Evolutionary conservation across 92 coral and sea anemone species (phyloP).

Genomic region (Zoanthus solanderi): DNA sequence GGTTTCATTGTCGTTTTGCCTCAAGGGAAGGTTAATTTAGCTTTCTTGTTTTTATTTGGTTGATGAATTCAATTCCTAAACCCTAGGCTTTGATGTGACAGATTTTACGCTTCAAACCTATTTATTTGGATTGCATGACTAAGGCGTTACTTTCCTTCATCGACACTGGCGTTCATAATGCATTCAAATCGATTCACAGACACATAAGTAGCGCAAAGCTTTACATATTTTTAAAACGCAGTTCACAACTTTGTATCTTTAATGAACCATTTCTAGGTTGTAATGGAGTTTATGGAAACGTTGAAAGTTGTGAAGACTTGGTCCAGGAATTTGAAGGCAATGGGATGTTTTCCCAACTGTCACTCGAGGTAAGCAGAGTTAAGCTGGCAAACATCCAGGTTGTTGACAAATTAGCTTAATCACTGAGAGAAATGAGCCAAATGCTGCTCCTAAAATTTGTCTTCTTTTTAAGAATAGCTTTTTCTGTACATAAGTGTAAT

Average conservation of each 20-base stretch:
- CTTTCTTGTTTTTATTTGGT: not conserved
- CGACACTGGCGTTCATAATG: slow-evolving; percentile 13
- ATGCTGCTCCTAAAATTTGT: not conserved
- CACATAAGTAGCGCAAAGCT: slow-evolving; percentile 8
- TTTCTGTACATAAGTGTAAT: no score
- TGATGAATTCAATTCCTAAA: not conserved
- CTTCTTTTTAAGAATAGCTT: not conserved
- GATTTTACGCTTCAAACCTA: not conserved
- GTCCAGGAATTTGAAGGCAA: slow-evolving; percentile 94
- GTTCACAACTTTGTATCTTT: not conserved
- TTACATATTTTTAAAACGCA: not conserved
- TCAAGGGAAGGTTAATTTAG: slow-evolving; percentile 7
- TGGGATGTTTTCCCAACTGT: slow-evolving; percentile 94
- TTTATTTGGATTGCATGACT: slow-evolving; percentile 35
- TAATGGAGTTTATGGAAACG: slow-evolving; percentile 81
- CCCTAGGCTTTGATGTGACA: not conserved
- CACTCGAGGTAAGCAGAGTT: slow-evolving; percentile 79
- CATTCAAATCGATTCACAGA: slow-evolving; percentile 3
- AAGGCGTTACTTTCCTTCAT: not conserved
- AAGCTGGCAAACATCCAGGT: slow-evolving; percentile 28
- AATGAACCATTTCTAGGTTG: slow-evolving; percentile 63
- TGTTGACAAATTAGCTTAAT: not conserved
- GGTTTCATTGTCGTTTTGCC: slow-evolving; percentile 26
- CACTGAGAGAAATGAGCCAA: slow-evolving; percentile 5
- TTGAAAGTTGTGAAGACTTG: slow-evolving; percentile 89